Evolutionary conservation across 2,888 invertebrate genomes (phyloP), one percentile per base, ranked within the genome.

Genomic region (Mesoligia furuncula): DNA sequence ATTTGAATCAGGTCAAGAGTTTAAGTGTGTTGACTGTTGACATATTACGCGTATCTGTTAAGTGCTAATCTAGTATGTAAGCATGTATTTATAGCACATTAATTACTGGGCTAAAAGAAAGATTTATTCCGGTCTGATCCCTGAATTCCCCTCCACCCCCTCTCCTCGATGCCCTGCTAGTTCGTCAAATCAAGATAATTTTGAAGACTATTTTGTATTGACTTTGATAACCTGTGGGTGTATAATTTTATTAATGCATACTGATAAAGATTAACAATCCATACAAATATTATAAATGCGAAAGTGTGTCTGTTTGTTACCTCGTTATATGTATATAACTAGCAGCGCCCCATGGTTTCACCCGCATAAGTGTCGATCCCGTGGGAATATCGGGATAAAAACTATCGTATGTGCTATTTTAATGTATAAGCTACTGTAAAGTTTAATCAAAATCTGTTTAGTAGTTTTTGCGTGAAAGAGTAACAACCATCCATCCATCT

Each of bases 1-100:
- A 69, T 77, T 67, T 77, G 45, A 62, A 77, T 62, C 77, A 67
- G 81, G 77, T 80, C 77, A 77, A 67, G 70, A 77, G 81, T 76
- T 71, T 15, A 68, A 75, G 39, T 61, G 7, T 66, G 81, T 80
- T 66, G 65, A 69, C 36, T 66, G 81, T 80, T 66, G 65, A 69
- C 36, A 69, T 39, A 66, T 81, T 61, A 75, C 51, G 31, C 61
- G 77, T 81, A 77, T 77, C 66, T 62, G 36, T n/a, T 31, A 57
- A 77, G 70, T 67, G 54, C 17, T 48, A 42, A 71, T 69, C 39
- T 20, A 24, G 45, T 36, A 48, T 69, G 17, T 51, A 59, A 66
- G 15, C 36, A 48, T 66, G 15, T 77, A 51, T 65, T 48, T 76
- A 66, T 48, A 73, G 17, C 48, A 20, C 36, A 45, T 48, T 54